phyloP scores from a whole-genome alignment of 2,797 vertebrate species.

The Urosaurus nigricauda region DNA sequence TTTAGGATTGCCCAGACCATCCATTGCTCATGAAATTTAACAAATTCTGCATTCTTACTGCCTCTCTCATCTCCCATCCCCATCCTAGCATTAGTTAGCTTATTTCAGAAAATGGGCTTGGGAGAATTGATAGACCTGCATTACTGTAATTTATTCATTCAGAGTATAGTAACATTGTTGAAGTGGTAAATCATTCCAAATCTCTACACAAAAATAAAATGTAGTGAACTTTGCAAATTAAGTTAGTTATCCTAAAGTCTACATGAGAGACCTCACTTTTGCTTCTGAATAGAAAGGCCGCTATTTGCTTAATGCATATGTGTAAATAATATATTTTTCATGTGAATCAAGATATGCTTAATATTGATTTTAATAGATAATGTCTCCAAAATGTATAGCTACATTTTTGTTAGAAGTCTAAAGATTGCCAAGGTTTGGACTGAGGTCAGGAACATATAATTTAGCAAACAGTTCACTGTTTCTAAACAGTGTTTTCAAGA shows the following conservation, averaged over 20 bases:
- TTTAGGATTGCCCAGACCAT: slow-evolving; percentile 67
- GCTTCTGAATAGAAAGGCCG: not conserved
- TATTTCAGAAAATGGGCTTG: slow-evolving; percentile 45
- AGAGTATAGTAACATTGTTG: slow-evolving; percentile 35
- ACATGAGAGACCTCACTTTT: not conserved
- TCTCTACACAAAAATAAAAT: slow-evolving; percentile 2
- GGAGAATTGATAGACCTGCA: slow-evolving; percentile 9
- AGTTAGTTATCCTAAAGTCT: not conserved
- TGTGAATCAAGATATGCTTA: not conserved
- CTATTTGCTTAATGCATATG: not conserved
- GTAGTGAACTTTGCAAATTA: not conserved
- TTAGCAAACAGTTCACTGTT: not conserved
- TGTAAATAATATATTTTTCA: not conserved
- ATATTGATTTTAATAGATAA: not conserved
- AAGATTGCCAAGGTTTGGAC: not conserved
- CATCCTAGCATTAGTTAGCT: slow-evolving; percentile 51
- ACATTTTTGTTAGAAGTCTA: not conserved
- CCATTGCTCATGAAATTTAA: slow-evolving; percentile 57
- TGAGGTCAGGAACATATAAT: not conserved
- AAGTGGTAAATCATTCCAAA: not conserved
- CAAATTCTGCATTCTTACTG: slow-evolving; percentile 45
- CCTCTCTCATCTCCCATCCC: slow-evolving; percentile 34
- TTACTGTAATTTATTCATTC: slow-evolving; percentile 22
- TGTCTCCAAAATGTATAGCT: not conserved
- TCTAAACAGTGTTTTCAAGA: slow-evolving; percentile 12